A percentile compares a stretch with the other conserved stretches of the same genome.
These are phyloP conservation scores for Atrichornis clamosus DNA, from an alignment of 2,113 vertebrate genomes.

Conservation along the genomic window DNA sequence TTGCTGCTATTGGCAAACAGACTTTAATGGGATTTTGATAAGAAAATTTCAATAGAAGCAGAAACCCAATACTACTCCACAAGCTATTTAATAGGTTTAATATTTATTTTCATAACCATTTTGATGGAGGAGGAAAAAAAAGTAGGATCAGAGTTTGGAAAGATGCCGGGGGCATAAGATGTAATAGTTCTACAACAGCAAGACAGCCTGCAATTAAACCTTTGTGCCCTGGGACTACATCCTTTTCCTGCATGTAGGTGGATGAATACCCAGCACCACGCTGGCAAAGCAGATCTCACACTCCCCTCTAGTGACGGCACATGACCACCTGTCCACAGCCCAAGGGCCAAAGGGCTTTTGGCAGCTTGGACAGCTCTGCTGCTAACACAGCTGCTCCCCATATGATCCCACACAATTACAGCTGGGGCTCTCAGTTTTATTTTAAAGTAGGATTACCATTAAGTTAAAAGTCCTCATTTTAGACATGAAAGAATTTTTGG, in stretches of 20 bases:
- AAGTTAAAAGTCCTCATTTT: background rate
- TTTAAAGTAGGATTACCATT: background rate
- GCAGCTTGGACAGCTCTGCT: background rate
- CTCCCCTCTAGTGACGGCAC: background rate
- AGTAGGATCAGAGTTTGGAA: background rate
- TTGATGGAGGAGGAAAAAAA: background rate
- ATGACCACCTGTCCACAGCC: background rate
- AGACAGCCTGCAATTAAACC: background rate
- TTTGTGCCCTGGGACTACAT: background rate
- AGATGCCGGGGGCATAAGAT: background rate
- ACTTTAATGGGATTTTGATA: background rate
- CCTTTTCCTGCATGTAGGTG: background rate
- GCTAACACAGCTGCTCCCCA: background rate
- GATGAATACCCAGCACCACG: accelerated
- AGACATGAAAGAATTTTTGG: background rate
- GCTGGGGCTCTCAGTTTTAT: background rate
- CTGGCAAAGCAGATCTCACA: background rate
- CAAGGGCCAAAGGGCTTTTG: accelerated
- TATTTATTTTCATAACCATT: background rate
- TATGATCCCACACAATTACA: background rate
- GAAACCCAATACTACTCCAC: background rate
- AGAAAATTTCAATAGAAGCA: background rate
- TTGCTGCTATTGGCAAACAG: background rate
- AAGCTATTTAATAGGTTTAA: background rate
- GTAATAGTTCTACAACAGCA: background rate